These are phyloP conservation scores for Graphium colonna DNA, from an alignment of 2,888 invertebrate species.

Conservation along the genomic window DNA sequence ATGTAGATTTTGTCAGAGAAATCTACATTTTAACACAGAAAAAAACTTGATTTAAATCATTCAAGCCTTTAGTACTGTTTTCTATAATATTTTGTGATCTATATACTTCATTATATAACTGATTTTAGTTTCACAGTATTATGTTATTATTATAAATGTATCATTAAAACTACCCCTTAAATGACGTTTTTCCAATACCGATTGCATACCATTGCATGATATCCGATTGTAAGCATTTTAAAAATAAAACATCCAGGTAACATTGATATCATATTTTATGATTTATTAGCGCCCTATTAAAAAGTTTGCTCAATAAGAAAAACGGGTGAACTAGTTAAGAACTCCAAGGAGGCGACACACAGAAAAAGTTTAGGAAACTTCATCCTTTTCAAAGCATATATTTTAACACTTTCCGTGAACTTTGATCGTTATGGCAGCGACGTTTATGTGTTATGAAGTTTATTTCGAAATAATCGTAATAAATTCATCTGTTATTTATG, in stretches of 20 bases:
- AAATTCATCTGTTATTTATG: constrained; percentile 1
- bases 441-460: constrained; percentile 11
- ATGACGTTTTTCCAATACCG: no score
- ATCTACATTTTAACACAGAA: no score
- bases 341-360: constrained; percentile 16
- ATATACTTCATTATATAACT: no score
- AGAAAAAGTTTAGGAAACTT: constrained; percentile 19
- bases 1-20: no score
- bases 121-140: no score
- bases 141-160: no score
- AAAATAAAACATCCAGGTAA: neutral
- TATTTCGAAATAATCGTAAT: constrained; percentile 4
- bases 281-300: constrained; percentile 18
- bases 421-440: constrained; percentile 18
- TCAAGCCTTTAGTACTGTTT: no score
- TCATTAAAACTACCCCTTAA: no score
- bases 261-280: neutral
- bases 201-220: no score
- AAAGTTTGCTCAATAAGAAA: constrained; percentile 17
- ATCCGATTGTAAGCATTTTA: no score
- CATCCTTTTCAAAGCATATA: constrained; percentile 20
- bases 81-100: no score
- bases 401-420: constrained; percentile 22
- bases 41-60: no score
- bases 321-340: constrained; percentile 17